Evolutionary conservation across 2,797 vertebrate species (phyloP).

Genomic region (Acanthopagrus latus): DNA sequence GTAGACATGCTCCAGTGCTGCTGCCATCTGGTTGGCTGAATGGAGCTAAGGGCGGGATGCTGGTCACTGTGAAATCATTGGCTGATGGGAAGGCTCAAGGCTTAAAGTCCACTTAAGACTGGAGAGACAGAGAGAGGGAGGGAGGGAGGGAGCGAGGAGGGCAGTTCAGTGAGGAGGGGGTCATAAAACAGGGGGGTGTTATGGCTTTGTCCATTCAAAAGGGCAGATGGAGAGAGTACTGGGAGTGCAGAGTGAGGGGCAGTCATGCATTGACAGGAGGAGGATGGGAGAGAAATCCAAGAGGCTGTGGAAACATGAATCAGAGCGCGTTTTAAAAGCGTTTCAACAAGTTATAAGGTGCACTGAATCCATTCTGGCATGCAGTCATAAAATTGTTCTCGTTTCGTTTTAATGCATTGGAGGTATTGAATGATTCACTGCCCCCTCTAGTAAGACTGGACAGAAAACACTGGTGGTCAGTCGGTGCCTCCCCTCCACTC

Average conservation of each 20-base stretch:
- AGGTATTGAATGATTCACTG: constrained; percentile 11
- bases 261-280: constrained; percentile 52
- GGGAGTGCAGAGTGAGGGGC: constrained; percentile 29
- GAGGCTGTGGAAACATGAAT: constrained; percentile 7
- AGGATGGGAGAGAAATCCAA: constrained; percentile 22
- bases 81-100: constrained; percentile 57
- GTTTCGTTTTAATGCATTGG: not conserved
- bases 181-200: constrained; percentile 15
- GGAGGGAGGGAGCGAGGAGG: not conserved
- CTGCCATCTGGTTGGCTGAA: constrained; percentile 82
- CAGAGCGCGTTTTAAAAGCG: constrained; percentile 9
- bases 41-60: constrained; percentile 57
- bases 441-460: not conserved
- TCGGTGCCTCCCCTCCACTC: not conserved
- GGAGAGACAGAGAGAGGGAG: constrained; percentile 11
- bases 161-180: constrained; percentile 5
- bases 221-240: constrained; percentile 64
- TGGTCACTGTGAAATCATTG: constrained; percentile 63
- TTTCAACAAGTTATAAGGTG: constrained; percentile 30
- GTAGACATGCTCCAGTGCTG: constrained; percentile 72
- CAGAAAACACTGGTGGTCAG: constrained; percentile 14
- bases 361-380: not conserved
- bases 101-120: constrained; percentile 63
- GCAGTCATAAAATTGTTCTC: not conserved
- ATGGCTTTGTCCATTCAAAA: constrained; percentile 63